Base-by-base conservation (phyloP, 2,113 vertebrate genomes). In the Microcebus tavaratra region DNA sequence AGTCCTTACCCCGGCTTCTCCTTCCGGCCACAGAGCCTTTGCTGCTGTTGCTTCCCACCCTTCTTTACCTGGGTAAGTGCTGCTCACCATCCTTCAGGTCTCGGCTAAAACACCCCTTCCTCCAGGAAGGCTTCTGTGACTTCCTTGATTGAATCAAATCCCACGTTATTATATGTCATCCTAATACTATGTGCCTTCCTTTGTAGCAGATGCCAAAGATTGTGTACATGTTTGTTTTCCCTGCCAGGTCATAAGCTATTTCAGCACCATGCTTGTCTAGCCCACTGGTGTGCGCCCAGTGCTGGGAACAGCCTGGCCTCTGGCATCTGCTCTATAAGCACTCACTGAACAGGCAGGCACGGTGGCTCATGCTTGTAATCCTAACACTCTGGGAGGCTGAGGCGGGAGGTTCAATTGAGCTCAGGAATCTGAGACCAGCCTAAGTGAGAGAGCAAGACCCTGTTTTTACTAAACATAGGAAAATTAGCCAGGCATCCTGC, bases 161-260 rank as follows among this genome's bases (percentile, higher is more conserved):
- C 63, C 34, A 27, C 0, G 1, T 1, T 1, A 2, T 27, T 23
- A 29, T 8, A 3, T 9, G 29, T 39, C 17, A n/a, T 13, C 42
- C n/a, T 68, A 15, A 39, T 7, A n/a, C 31, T 21, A 1, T 61
- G 14, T 39, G 13, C 8, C 39, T 20, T 86, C 65, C 72, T 67
- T 27, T 15, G 18, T 39, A 48, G 27, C n/a, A n/a, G 45, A 27
- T 88, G 70, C 39, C 36, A 48, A 36, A 80, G 12, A 20, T 8
- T 75, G 17, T 42, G 53, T 36, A 31, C 14, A 1, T 29, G 23
- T 84, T 39, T 70, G 27, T 42, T 42, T 76, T 59, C n/a, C 29
- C n/a, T 10, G 55, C 11, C 36, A 36, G n/a, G 29, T 63, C 23
- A 1, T 11, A 68, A 90, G 45, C 17, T n/a, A 53, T n/a, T 25